Base-by-base conservation (phyloP, 2,888 invertebrate genomes). In the Parelbella ahira region DNA sequence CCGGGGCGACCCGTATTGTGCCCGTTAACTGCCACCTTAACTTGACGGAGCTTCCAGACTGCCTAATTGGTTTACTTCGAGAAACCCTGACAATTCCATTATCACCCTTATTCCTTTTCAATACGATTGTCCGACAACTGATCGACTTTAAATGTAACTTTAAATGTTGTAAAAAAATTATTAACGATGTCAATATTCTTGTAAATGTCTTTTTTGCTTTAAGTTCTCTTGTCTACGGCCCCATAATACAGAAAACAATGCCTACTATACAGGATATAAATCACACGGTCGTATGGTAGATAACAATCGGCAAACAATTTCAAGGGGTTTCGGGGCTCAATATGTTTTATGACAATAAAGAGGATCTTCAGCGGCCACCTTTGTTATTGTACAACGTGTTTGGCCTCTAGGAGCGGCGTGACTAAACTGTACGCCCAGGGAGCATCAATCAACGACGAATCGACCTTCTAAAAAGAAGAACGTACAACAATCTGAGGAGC, bases 391-490 rank as follows among this genome's bases (percentile, higher is more conserved):
- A 51, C 45, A 45, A 47, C 44, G 49, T 54, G 47, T 54, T 51
- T 54, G 51, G 52, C 47, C 44, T 45, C 24, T 37, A 32, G 46
- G 47, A 49, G 43, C 46, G 33, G 50, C 58, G 56, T 60, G 53
- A 54, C 55, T 54, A 52, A 58, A 56, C 46, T 44, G 41, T 42
- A 45, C 44, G 47, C 45, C 24, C 37, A 43, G 41, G 45, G 53
- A 39, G 37, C 56, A 64, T 63, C 58, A 58, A 67, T 65, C 64
- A 68, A 56, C 51, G 50, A 54, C 53, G 51, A 44, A 50, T 50
- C 54, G 55, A 59, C 51, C 59, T 56, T 45, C 41, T 47, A 23
- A 23, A 45, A 29, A 23, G 11, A 25, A 19, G 33, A 39, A 38
- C 23, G 25, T 24, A 20, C 11, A 24, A 19, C 11, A 15, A 32